Evolutionary conservation across 2,888 invertebrate species (phyloP).

Genomic region (Drosophila neoperkinsi): DNA sequence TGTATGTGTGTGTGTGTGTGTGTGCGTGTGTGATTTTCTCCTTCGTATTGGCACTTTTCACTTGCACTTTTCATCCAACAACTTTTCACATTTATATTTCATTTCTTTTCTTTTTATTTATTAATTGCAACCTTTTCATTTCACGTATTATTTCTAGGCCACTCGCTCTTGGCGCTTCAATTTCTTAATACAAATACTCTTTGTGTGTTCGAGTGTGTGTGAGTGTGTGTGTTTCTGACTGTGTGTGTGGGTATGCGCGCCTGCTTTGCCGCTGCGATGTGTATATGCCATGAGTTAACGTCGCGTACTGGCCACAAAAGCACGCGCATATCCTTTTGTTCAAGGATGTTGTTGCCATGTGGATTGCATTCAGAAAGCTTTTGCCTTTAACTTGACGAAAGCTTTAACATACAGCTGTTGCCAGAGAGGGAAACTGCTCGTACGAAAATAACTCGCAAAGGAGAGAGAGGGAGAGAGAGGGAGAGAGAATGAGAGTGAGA

Average conservation of each 20-base stretch:
- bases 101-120: constrained; percentile 26
- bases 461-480: neutral
- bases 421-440: constrained; percentile 60
- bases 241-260: constrained; percentile 40
- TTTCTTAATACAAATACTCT: constrained; percentile 42
- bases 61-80: constrained; percentile 64
- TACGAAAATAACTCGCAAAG: neutral
- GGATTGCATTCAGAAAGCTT: constrained; percentile 70
- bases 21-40: constrained; percentile 51
- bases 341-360: constrained; percentile 73
- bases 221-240: constrained; percentile 19
- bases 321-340: constrained; percentile 67
- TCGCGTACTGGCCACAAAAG: constrained; percentile 78
- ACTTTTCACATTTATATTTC: constrained; percentile 18
- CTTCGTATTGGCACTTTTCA: constrained; percentile 67
- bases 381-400: constrained; percentile 58
- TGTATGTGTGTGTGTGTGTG: constrained; percentile 15
- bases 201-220: constrained; percentile 20
- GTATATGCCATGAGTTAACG: constrained; percentile 74
- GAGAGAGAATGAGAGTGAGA: neutral
- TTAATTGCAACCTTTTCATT: constrained; percentile 31
- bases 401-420: constrained; percentile 69
- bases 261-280: constrained; percentile 55
- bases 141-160: constrained; percentile 53
- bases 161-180: constrained; percentile 69